Evolutionary conservation across 2,113 vertebrate species (phyloP).

Genomic region (Oncorhynchus clarkii): DNA sequence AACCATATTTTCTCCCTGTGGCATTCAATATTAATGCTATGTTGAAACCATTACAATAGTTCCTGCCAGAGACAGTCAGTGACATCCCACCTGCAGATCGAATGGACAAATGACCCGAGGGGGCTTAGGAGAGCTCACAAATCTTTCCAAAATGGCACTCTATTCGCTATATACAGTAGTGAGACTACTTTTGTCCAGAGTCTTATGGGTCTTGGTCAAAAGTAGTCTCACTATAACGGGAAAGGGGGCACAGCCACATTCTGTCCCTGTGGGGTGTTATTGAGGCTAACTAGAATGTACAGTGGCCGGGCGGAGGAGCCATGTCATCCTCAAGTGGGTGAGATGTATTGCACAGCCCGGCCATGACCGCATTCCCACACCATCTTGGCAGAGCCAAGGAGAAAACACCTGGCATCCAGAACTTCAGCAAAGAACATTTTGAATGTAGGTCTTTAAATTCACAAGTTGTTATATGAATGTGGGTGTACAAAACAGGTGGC

Average conservation of each 20-base stretch:
- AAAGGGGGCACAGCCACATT: not conserved
- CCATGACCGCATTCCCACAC: not conserved
- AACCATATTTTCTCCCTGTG: too few species aligned
- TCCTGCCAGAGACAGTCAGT: too few species aligned
- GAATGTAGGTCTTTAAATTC: not conserved
- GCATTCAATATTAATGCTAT: too few species aligned
- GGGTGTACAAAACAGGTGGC: too few species aligned
- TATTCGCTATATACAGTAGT: too few species aligned
- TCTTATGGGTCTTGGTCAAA: too few species aligned
- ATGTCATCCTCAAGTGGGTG: not conserved
- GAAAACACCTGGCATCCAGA: not conserved
- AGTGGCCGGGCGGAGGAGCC: not conserved
- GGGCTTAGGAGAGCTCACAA: constrained; percentile 9
- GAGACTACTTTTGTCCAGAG: too few species aligned
- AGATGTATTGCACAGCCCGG: not conserved
- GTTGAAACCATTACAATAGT: too few species aligned
- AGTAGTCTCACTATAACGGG: not conserved
- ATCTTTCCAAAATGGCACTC: not conserved
- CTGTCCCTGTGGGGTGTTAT: not conserved
- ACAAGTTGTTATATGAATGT: too few species aligned
- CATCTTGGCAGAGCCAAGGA: not conserved
- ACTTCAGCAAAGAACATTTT: not conserved
- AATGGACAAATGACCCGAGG: too few species aligned
- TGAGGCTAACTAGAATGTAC: too few species aligned
- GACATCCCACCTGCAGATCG: too few species aligned